These are phyloP conservation scores for Chymomyza costata DNA, from an alignment of 1,140 invertebrate genomes.

Conservation along the genomic window DNA sequence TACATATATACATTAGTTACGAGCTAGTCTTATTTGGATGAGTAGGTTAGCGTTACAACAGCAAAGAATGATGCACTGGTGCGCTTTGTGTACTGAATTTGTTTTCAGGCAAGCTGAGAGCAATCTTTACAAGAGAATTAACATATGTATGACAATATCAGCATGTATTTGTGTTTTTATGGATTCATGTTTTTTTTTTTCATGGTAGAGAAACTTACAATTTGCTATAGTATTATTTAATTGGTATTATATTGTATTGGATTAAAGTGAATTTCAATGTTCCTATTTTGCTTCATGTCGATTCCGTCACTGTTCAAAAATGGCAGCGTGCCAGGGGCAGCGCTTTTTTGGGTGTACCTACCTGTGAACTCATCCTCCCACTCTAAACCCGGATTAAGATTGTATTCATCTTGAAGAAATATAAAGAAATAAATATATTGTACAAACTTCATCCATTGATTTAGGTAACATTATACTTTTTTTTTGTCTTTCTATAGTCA, in stretches of 20 bases:
- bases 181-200: constrained; percentile 7
- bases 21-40: no score
- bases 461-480: constrained; percentile 10
- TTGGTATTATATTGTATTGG: constrained; percentile 14
- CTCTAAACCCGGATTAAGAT: constrained; percentile 99
- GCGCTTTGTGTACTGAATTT: no score
- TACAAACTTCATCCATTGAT: constrained; percentile 54
- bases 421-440: constrained; percentile 80
- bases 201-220: no score
- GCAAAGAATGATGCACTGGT: no score
- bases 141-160: no score
- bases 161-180: constrained; percentile 4
- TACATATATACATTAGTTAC: no score
- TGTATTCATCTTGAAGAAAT: constrained; percentile 95
- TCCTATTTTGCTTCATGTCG: constrained; percentile 76
- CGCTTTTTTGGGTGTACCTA: constrained; percentile 82
- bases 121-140: no score
- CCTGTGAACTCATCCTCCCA: constrained; percentile 99
- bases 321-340: constrained; percentile 41
- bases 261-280: constrained; percentile 61
- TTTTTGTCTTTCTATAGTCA: no score
- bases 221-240: constrained; percentile 9
- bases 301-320: constrained; percentile 63
- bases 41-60: no score
- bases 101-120: no score